Conservation (phyloP, 2,797 vertebrate species). For the Saxicola maurus region DNA sequence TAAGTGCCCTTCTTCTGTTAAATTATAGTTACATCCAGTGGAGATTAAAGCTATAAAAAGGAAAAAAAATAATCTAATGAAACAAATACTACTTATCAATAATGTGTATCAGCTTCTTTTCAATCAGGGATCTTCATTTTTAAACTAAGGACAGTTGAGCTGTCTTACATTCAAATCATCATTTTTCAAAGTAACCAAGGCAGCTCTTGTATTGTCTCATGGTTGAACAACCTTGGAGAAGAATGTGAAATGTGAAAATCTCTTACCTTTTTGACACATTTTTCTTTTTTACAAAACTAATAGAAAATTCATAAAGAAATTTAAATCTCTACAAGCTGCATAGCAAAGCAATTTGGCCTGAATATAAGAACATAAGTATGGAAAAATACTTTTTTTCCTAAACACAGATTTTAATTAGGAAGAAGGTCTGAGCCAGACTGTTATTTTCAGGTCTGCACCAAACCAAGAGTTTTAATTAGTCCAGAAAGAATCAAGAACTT, state of each 20-base stretch:
- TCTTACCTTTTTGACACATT: neutral
- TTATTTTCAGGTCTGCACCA: slow-evolving; percentile 33
- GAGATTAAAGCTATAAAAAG: too few species aligned
- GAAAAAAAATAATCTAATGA: neutral
- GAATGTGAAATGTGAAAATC: neutral
- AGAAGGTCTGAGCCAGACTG: slow-evolving; percentile 25
- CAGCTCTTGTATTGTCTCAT: neutral
- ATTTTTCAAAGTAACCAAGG: neutral
- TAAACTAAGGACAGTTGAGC: neutral
- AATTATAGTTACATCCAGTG: too few species aligned
- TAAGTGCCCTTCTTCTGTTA: too few species aligned
- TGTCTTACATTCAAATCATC: neutral
- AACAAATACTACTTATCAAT: neutral
- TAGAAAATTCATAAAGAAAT: slow-evolving; percentile 41
- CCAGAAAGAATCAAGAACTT: slow-evolving; percentile 33
- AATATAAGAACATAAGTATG: slow-evolving; percentile 43
- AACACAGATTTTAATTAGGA: slow-evolving; percentile 59
- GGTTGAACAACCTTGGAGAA: neutral
- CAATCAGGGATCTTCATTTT: neutral
- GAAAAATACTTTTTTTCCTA: slow-evolving; percentile 40
- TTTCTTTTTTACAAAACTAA: slow-evolving; percentile 14
- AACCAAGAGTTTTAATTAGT: slow-evolving; percentile 53
- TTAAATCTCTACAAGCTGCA: slow-evolving; percentile 42
- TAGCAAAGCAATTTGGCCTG: slow-evolving; percentile 48
- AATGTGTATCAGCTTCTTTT: neutral